Conservation (phyloP, 64 coral and sea anemone genomes). For the Montipora cactus region DNA sequence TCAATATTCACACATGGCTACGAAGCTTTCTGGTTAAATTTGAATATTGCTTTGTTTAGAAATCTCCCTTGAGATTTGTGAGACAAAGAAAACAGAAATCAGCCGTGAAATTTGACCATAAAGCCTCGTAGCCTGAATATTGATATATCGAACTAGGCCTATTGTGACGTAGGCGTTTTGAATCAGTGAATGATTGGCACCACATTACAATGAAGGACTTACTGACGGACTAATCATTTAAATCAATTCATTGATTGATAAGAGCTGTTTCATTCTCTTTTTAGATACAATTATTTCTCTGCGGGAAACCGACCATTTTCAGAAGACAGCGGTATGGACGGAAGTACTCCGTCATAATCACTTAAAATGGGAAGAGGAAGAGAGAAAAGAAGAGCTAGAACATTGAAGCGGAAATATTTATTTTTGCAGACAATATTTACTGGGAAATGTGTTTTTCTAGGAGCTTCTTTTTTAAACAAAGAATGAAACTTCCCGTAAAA, state of each 20-base stretch:
- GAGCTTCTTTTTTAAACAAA: neutral
- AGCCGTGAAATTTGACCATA: too few relatives aligned
- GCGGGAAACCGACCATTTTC: conserved; percentile 30
- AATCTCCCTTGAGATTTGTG: too few relatives aligned
- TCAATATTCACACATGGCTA: too few relatives aligned
- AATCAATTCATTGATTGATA: neutral
- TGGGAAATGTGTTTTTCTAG: too few relatives aligned
- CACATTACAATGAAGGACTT: neutral
- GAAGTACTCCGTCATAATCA: conserved; percentile 17
- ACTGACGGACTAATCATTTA: neutral
- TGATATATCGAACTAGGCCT: too few relatives aligned
- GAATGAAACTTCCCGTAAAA: neutral
- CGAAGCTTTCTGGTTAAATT: too few relatives aligned
- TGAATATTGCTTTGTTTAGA: too few relatives aligned
- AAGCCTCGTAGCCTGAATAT: too few relatives aligned
- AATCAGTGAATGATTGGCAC: too few relatives aligned
- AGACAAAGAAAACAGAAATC: too few relatives aligned
- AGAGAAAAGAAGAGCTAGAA: neutral
- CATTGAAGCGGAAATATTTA: neutral
- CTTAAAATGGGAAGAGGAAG: neutral
- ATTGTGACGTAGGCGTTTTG: too few relatives aligned
- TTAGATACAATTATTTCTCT: conserved; percentile 52
- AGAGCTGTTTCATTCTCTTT: neutral
- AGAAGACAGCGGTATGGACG: conserved; percentile 56
- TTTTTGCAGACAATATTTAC: too few relatives aligned